Percentiles rank a stretch among this genome's conserved stretches.
These are phyloP conservation scores for Scolanthus callimorphus DNA, from an alignment of 92 coral and sea anemone genomes.

Conservation along the genomic window DNA sequence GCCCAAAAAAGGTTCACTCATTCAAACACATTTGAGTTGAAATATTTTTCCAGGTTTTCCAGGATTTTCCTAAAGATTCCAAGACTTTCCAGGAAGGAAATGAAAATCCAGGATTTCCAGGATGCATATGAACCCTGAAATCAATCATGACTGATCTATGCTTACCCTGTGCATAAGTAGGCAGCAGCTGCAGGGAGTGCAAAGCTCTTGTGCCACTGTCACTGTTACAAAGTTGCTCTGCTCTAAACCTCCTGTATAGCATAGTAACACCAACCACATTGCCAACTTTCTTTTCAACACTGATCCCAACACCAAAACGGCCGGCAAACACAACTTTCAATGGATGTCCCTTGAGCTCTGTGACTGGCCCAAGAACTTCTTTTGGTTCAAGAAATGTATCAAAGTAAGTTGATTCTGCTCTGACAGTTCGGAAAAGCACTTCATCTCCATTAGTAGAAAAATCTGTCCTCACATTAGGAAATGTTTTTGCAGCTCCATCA, in stretches of 20 bases:
- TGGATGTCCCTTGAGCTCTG: constrained; percentile 85
- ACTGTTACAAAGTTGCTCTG: constrained; percentile 53
- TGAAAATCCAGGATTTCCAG: too few relatives aligned
- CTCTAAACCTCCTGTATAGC: constrained; percentile 86
- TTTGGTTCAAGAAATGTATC: constrained; percentile 74
- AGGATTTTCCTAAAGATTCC: too few relatives aligned
- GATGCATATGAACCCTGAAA: too few relatives aligned
- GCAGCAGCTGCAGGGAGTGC: constrained; percentile 85
- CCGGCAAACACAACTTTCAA: constrained; percentile 72
- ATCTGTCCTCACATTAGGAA: neutral
- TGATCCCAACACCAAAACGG: constrained; percentile 67
- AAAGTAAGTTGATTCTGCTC: constrained; percentile 64
- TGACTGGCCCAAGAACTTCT: constrained; percentile 80
- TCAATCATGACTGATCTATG: too few relatives aligned
- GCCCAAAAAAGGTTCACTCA: too few relatives aligned
- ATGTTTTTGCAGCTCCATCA: constrained; percentile 34
- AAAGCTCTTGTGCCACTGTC: constrained; percentile 56
- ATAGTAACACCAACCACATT: constrained; percentile 67
- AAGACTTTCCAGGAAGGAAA: too few relatives aligned
- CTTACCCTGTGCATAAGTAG: constrained; percentile 84
- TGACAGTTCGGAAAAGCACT: constrained; percentile 52
- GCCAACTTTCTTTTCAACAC: constrained; percentile 43
- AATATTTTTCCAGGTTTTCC: too few relatives aligned
- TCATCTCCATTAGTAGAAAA: constrained; percentile 12
- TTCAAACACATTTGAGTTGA: too few relatives aligned